phyloP scores from a whole-genome alignment of 2,888 invertebrate species.

The Timema podura region DNA sequence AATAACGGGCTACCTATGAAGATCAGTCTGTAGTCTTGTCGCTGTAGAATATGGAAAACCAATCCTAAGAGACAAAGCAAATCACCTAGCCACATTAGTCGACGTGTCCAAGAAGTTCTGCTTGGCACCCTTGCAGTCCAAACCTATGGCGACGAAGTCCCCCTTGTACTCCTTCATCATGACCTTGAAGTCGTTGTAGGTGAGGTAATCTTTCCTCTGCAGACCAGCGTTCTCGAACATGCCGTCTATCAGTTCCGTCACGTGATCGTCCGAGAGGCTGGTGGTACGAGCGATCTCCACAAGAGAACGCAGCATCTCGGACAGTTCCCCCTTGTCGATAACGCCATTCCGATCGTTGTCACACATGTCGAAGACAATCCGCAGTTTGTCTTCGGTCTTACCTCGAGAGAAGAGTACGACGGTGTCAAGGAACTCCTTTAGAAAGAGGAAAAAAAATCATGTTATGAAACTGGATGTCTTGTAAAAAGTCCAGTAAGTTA shows the following conservation, averaged over 20 bases:
- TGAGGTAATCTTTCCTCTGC: conserved; percentile 83
- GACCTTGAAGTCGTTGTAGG: conserved; percentile 86
- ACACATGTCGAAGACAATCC: conserved; percentile 97
- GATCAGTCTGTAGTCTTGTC: no score
- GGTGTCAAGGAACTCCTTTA: conserved; percentile 85
- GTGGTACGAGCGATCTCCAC: conserved; percentile 92
- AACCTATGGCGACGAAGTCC: conserved; percentile 89
- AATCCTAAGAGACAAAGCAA: background rate
- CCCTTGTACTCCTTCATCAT: conserved; percentile 98
- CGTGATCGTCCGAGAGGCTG: conserved; percentile 83
- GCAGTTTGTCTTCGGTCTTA: conserved; percentile 86
- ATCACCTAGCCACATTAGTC: conserved; percentile 76
- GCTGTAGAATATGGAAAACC: no score
- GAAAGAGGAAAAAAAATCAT: no score
- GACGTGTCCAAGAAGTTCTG: conserved; percentile 93
- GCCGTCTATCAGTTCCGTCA: conserved; percentile 87
- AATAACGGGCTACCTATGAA: no score
- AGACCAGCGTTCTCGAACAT: conserved; percentile 93
- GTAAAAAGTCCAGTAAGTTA: no score
- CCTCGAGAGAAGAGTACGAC: conserved; percentile 89
- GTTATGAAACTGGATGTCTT: no score
- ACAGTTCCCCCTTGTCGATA: conserved; percentile 88
- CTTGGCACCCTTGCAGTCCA: conserved; percentile 93
- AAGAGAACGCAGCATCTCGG: conserved; percentile 87
- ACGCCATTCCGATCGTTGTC: conserved; percentile 92